Evolutionary conservation across 2,888 invertebrate genomes (phyloP), one percentile per base, ranked within the genome.

Genomic region (Exephanes ischioxanthus): DNA sequence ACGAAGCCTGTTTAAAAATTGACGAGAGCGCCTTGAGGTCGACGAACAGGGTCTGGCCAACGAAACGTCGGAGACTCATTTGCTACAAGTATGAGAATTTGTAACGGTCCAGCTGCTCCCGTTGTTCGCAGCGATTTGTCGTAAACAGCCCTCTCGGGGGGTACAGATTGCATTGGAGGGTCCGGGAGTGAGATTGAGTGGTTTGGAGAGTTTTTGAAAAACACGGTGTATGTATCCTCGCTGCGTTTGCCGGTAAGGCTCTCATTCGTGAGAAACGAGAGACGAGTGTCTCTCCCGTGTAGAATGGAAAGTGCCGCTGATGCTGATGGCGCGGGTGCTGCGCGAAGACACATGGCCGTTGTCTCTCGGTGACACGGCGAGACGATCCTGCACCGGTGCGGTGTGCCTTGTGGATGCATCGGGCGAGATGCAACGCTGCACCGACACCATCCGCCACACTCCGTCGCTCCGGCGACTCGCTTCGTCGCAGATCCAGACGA

Each of bases 381-480:
- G 68, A 76, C 66, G 72, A 61, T 19, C 71, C 71, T 53, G 58
- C 41, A 77, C 55, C 73, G 67, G 30, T 51, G 51, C 37, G 70
- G 68, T 66, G 37, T 45, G 53, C 16, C 61, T 63, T 33, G 41
- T 68, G 68, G 68, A 51, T 45, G 45, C 14, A 55, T 67, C 55
- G 61, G 67, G 48, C 71, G 58, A 72, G 73, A 78, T 72, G 70
- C 76, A 76, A 75, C 61, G 81, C 63, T 70, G 67, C 70, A 80
- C 55, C 73, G 76, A 78, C 78, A 76, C 76, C 75, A 71, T 37
- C n/a, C 86, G 88, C 88, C 91, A 88, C 90, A 90, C 88, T 90
- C 88, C 87, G 90, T 89, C 91, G 89, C 90, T 89, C 87, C 86
- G 90, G 88, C 88, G 89, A 89, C 90, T 89, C 88, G 91, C 90